Evolutionary conservation across 1,140 invertebrate genomes (phyloP).

Genomic region (Neotoxoptera formosana): DNA sequence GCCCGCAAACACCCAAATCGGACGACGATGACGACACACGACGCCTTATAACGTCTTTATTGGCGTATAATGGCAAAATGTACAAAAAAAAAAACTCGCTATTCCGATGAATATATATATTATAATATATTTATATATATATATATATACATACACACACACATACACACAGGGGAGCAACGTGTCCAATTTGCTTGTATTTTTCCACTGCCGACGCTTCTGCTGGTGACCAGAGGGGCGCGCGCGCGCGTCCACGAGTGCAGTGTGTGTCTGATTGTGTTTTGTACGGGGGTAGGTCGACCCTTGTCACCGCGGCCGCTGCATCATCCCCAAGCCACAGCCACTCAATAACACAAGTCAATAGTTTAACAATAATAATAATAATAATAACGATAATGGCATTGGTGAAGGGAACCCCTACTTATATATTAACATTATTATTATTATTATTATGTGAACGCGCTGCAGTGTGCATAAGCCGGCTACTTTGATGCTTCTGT

Average conservation of each 20-base stretch:
- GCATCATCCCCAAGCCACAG: slow-evolving; percentile 17
- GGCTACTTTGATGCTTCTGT: slow-evolving; percentile 4
- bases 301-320: slow-evolving; percentile 9
- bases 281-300: not conserved
- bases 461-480: not conserved
- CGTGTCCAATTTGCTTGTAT: slow-evolving; percentile 46
- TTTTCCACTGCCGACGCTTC: not conserved
- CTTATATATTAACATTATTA: slow-evolving; percentile 22
- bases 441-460: slow-evolving; percentile 12
- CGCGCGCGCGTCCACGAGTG: not conserved
- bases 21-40: not conserved
- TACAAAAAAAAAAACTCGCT: not conserved
- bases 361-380: slow-evolving; percentile 53
- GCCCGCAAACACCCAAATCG: not conserved
- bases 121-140: too few relatives aligned
- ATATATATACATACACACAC: too few relatives aligned
- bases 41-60: slow-evolving; percentile 45
- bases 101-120: not conserved
- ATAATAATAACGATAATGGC: slow-evolving; percentile 42
- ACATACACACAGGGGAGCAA: not conserved
- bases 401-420: not conserved
- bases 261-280: slow-evolving; percentile 38
- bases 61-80: slow-evolving; percentile 32
- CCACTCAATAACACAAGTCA: slow-evolving; percentile 55
- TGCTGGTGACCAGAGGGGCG: slow-evolving; percentile 8